These are phyloP conservation scores for Clinocottus analis DNA, from an alignment of 2,113 vertebrate genomes.

Conservation along the genomic window DNA sequence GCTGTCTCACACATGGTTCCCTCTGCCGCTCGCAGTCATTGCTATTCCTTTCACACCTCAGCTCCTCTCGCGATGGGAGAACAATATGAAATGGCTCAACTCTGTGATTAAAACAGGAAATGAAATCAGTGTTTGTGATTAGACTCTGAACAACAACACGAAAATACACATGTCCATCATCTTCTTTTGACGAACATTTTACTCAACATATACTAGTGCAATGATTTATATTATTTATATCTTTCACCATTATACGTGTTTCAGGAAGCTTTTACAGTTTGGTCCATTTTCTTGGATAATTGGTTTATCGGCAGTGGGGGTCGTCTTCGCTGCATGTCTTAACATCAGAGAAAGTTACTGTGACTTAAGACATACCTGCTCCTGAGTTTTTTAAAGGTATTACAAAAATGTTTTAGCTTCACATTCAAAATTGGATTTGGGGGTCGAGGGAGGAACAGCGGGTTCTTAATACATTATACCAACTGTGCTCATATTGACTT, in stretches of 20 bases:
- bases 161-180: conserved; percentile 12
- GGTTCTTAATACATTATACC: neutral
- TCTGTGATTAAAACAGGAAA: conserved; percentile 69
- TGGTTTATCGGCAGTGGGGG: conserved; percentile 20
- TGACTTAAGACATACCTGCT: neutral
- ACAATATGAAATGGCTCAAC: conserved; percentile 70
- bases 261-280: conserved; percentile 10
- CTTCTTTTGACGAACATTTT: conserved; percentile 15
- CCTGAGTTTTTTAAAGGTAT: neutral
- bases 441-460: neutral
- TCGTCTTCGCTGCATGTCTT: conserved; percentile 14
- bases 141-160: conserved; percentile 35
- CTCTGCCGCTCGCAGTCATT: conserved; percentile 70
- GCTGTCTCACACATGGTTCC: conserved; percentile 35
- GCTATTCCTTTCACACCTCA: conserved; percentile 78
- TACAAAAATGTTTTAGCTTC: neutral
- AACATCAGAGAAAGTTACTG: conserved; percentile 2
- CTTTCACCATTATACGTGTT: conserved; percentile 5
- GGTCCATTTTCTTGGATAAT: neutral
- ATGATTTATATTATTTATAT: conserved; percentile 2
- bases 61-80: conserved; percentile 61
- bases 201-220: conserved; percentile 11
- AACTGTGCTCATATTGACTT: conserved; percentile 11
- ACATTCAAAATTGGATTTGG: neutral
- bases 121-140: conserved; percentile 63